Evolutionary conservation across 2,888 invertebrate genomes (phyloP), one percentile per base, ranked within the genome.

Genomic region (Cactoblastis cactorum): DNA sequence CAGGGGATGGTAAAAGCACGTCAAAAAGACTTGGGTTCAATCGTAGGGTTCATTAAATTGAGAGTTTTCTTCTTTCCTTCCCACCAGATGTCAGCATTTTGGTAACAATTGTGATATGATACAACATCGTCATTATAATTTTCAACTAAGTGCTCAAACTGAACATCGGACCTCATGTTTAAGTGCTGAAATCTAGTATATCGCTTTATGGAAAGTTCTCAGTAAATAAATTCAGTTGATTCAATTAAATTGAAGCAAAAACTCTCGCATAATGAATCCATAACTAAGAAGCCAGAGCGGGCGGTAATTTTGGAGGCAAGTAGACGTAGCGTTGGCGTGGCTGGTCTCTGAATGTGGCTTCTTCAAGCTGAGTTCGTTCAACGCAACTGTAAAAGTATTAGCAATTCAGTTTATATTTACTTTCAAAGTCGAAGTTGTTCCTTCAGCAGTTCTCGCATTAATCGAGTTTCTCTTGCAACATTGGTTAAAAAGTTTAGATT

Each of bases 291-390:
- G 63, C 71, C 78, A 74, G 32, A 82, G 45, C 18, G 76, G 65
- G 55, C 59, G 60, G 56, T 69, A 68, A 50, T 62, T 59, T 28
- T 59, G 68, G 9, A 65, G 56, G 47, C 58, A 59, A 46, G 63
- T 59, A 1, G 81, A 72, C 8, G 82, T 78, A 12, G 68, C 72
- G 49, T 81, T 82, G 1, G 75, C 76, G 33, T 75, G 78, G 49
- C 71, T 80, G 11, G 80, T 80, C 45, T 85, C 85, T 1, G 84
- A 74, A 50, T 74, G 70, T 39, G 88, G 81, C 59, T 74, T 83
- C 70, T 83, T 87, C 70, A 80, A 52, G 65, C 80, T 86, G 39
- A 87, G 71, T 72, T 89, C 88, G 72, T 85, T 89, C 55, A 88
- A 86, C 55, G 86, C 85, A 71, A 89, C 88, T 88, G 80, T 32